A percentile compares a stretch with the other conserved stretches of the same genome.
These are phyloP conservation scores for Tridacna crocea DNA, from an alignment of 2,888 invertebrate genomes.

Conservation along the genomic window DNA sequence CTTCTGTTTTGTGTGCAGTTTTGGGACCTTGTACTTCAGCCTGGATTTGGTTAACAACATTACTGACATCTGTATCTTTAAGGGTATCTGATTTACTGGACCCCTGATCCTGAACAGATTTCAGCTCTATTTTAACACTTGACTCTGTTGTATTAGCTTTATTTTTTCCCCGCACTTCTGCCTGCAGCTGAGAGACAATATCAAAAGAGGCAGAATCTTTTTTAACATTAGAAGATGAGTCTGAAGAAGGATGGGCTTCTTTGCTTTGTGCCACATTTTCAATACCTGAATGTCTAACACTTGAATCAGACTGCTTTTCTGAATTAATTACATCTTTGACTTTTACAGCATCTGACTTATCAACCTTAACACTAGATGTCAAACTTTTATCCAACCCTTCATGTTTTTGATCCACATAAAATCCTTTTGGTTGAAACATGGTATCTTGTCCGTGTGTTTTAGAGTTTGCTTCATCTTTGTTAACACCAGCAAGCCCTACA, in stretches of 20 bases:
- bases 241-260: neutral
- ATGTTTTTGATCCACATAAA: constrained; percentile 52
- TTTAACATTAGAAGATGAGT: neutral
- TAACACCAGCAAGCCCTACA: neutral
- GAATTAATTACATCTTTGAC: neutral
- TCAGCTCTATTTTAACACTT: neutral
- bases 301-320: too few species aligned
- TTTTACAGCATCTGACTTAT: neutral
- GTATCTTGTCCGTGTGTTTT: neutral
- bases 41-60: constrained; percentile 32
- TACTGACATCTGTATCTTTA: constrained; percentile 8
- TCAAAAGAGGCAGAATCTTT: constrained; percentile 19
- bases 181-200: constrained; percentile 45
- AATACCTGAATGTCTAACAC: neutral
- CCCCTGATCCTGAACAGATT: neutral
- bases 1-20: constrained; percentile 19
- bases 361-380: too few species aligned
- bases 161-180: constrained; percentile 45
- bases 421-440: constrained; percentile 47
- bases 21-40: constrained; percentile 32
- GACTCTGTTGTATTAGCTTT: neutral
- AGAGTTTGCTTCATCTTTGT: neutral
- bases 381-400: neutral
- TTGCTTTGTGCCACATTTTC: neutral
- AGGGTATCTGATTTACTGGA: neutral